A percentile compares a stretch with the other conserved stretches of the same genome.
Conservation (phyloP, 1,140 invertebrate species). For the Carposina sasakii region DNA sequence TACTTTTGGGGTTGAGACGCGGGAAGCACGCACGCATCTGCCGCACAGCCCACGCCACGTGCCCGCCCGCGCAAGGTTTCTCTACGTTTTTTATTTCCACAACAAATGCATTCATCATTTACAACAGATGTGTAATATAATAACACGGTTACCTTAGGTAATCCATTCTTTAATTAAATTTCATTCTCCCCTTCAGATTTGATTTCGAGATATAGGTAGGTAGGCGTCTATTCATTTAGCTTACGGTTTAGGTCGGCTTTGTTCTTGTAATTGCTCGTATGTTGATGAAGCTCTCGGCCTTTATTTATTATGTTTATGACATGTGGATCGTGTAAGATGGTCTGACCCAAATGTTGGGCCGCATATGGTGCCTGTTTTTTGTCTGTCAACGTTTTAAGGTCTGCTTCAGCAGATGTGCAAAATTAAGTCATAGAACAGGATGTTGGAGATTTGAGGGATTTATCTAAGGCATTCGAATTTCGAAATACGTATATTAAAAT, state of each 20-base stretch:
- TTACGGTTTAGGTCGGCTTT: conserved; percentile 25
- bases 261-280: conserved; percentile 21
- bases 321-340: conserved; percentile 23
- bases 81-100: conserved; percentile 50
- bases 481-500: too few species aligned
- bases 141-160: conserved; percentile 48
- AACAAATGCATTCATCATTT: conserved; percentile 56
- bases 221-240: conserved; percentile 24
- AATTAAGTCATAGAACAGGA: conserved; percentile 42
- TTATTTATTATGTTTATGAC: conserved; percentile 2
- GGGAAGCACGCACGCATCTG: conserved; percentile 56
- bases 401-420: conserved; percentile 57
- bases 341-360: conserved; percentile 37
- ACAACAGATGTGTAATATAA: conserved; percentile 57
- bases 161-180: conserved; percentile 61
- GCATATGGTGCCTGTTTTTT: conserved; percentile 64
- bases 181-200: conserved; percentile 34
- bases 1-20: conserved; percentile 36
- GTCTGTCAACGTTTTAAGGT: conserved; percentile 55
- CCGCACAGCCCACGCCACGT: conserved; percentile 66
- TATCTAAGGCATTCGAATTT: too few species aligned
- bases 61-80: conserved; percentile 53
- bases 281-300: conserved; percentile 2
- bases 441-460: conserved; percentile 44
- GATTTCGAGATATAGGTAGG: conserved; percentile 21